These are phyloP conservation scores for Caenorhabditis sp. DNA, from an alignment of 2,888 invertebrate species.

Conservation along the genomic window DNA sequence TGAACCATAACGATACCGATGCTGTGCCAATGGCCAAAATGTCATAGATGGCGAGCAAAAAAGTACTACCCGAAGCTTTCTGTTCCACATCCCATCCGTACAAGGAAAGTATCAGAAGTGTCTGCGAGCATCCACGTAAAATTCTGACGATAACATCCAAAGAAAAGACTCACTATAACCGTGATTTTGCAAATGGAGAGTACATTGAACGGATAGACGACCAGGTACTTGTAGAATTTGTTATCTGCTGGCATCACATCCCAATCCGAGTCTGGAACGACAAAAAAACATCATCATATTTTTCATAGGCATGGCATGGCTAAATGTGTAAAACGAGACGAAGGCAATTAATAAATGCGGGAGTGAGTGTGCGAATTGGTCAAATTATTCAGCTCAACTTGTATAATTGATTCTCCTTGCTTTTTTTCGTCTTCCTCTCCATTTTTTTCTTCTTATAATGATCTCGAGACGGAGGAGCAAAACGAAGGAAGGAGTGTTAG, in stretches of 20 bases:
- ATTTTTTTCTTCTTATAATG: constrained; percentile 23
- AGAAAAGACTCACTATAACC: constrained; percentile 45
- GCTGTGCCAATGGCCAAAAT: constrained; percentile 57
- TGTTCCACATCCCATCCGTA: constrained; percentile 49
- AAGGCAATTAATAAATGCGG: constrained; percentile 48
- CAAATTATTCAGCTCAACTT: constrained; percentile 51
- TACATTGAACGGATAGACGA: constrained; percentile 63
- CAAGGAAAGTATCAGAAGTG: constrained; percentile 35
- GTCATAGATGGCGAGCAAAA: constrained; percentile 60
- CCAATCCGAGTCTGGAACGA: constrained; percentile 38
- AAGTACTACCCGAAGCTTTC: constrained; percentile 35
- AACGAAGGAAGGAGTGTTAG: constrained; percentile 16
- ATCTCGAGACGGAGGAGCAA: constrained; percentile 9
- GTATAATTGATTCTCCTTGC: constrained; percentile 46
- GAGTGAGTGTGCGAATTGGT: constrained; percentile 33
- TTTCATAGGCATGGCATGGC: too few species aligned
- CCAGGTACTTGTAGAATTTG: constrained; percentile 60
- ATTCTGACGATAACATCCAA: too few species aligned
- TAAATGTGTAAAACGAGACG: background rate
- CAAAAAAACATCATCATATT: too few species aligned
- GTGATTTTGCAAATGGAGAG: constrained; percentile 52
- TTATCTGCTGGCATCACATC: constrained; percentile 62
- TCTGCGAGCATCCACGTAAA: constrained; percentile 10
- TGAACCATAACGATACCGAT: constrained; percentile 67
- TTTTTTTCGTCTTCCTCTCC: constrained; percentile 13